These are phyloP conservation scores for Caenorhabditis sp. DNA, from an alignment of 2,888 invertebrate species.

Conservation along the genomic window DNA sequence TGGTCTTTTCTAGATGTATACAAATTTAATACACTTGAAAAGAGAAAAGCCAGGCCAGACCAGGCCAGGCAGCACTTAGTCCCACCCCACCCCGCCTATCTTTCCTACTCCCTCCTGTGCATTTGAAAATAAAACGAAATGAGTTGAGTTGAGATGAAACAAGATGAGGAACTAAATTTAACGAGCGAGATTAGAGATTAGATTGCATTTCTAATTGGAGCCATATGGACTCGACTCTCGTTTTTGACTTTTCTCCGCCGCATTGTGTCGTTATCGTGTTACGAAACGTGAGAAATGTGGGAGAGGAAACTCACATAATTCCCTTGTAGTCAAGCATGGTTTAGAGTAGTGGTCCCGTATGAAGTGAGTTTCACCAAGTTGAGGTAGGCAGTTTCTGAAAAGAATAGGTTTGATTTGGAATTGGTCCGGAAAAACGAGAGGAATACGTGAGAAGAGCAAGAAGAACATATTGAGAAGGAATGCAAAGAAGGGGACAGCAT, in stretches of 20 bases:
- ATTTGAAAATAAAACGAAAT: conserved; percentile 24
- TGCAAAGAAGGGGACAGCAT: conserved; percentile 26
- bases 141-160: no score
- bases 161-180: conserved; percentile 43
- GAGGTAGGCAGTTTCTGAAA: conserved; percentile 53
- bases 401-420: not conserved
- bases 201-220: conserved; percentile 59
- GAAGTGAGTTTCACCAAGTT: conserved; percentile 56
- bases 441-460: not conserved
- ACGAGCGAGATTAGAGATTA: conserved; percentile 54
- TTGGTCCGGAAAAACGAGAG: conserved; percentile 1
- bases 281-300: not conserved
- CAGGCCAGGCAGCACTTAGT: conserved; percentile 14
- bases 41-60: no score
- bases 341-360: conserved; percentile 41
- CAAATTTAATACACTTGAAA: conserved; percentile 55
- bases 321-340: conserved; percentile 59
- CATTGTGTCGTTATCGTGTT: no score
- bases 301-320: conserved; percentile 46
- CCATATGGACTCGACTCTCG: conserved; percentile 42
- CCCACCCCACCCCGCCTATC: not conserved
- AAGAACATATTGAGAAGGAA: conserved; percentile 45
- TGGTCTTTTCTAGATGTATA: conserved; percentile 34
- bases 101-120: conserved; percentile 9
- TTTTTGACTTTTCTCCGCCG: conserved; percentile 7